A percentile compares a stretch with the other conserved stretches of the same genome.
Evolutionary conservation across 1,140 invertebrate species (phyloP).

Genomic region (Drosophila takahashii): DNA sequence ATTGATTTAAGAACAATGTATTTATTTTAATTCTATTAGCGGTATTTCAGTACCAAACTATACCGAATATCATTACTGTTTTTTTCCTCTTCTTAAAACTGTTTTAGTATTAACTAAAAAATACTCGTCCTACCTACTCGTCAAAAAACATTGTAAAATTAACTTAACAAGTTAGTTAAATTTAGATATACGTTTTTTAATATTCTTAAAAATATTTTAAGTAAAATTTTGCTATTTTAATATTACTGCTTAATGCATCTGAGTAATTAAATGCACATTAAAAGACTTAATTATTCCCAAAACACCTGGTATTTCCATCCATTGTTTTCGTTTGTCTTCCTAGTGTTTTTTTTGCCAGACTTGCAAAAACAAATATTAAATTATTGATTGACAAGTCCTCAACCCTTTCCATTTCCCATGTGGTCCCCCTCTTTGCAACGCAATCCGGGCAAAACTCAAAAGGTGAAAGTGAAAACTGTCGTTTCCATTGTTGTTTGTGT

Average conservation of each 20-base stretch:
- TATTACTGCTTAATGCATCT: neutral
- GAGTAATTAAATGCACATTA: slow-evolving; percentile 1
- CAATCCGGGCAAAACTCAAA: slow-evolving; percentile 16
- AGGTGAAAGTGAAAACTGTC: slow-evolving; percentile 69
- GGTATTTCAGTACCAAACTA: too few species aligned
- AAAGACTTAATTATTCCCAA: neutral
- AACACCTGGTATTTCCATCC: slow-evolving; percentile 6
- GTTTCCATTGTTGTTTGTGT: slow-evolving; percentile 20
- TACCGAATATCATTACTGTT: too few species aligned
- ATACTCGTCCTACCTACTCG: too few species aligned
- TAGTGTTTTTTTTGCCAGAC: slow-evolving; percentile 7
- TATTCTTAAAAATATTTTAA: too few species aligned
- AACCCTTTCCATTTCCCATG: slow-evolving; percentile 19
- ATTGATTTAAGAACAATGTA: too few species aligned
- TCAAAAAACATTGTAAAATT: too few species aligned
- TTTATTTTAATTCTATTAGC: too few species aligned
- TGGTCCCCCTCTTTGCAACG: slow-evolving; percentile 3
- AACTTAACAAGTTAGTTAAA: too few species aligned
- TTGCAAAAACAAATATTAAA: slow-evolving; percentile 39
- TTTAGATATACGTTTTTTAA: too few species aligned
- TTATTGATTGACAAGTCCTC: slow-evolving; percentile 62
- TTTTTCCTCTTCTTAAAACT: too few species aligned
- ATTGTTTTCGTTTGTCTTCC: slow-evolving; percentile 4
- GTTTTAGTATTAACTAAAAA: too few species aligned
- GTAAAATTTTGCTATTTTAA: neutral